Evolutionary conservation across 2,888 invertebrate genomes (phyloP).

Genomic region (Clivina fossor): DNA sequence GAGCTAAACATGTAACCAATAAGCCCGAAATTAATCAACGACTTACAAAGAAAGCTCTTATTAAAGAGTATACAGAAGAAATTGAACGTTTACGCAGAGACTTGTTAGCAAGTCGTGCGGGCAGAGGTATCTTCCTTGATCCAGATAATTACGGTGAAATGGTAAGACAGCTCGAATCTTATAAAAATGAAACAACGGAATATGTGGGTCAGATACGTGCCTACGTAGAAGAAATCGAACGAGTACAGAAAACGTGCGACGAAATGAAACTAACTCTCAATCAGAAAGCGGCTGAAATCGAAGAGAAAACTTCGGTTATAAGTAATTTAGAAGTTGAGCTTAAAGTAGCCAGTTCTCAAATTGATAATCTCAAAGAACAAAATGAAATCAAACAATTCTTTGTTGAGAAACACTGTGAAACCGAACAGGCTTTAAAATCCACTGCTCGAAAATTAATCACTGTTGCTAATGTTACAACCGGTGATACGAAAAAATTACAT

Average conservation of each 20-base stretch:
- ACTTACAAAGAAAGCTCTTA: constrained; percentile 76
- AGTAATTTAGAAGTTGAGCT: constrained; percentile 52
- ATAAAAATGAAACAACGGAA: constrained; percentile 69
- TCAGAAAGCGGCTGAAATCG: constrained; percentile 43
- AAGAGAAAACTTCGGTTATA: constrained; percentile 48
- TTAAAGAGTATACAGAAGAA: constrained; percentile 86
- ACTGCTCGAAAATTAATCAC: constrained; percentile 66
- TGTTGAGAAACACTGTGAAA: constrained; percentile 63
- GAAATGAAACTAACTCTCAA: constrained; percentile 45
- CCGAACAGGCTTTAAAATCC: constrained; percentile 61
- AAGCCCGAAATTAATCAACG: constrained; percentile 94
- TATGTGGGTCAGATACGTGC: constrained; percentile 67
- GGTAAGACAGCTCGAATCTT: constrained; percentile 64
- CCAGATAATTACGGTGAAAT: constrained; percentile 79
- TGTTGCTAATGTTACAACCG: constrained; percentile 64
- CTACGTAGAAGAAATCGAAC: constrained; percentile 67
- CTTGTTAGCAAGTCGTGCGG: constrained; percentile 81
- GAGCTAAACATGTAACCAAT: constrained; percentile 92
- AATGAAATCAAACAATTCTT: constrained; percentile 68
- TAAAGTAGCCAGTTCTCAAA: constrained; percentile 54
- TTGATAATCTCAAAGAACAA: constrained; percentile 54
- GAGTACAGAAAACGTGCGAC: constrained; percentile 53
- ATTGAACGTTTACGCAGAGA: constrained; percentile 87
- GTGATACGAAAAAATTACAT: constrained; percentile 65
- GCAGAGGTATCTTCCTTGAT: constrained; percentile 85